phyloP scores from a whole-genome alignment of 2,113 vertebrate species.

The Aldabrachelys gigantea region DNA sequence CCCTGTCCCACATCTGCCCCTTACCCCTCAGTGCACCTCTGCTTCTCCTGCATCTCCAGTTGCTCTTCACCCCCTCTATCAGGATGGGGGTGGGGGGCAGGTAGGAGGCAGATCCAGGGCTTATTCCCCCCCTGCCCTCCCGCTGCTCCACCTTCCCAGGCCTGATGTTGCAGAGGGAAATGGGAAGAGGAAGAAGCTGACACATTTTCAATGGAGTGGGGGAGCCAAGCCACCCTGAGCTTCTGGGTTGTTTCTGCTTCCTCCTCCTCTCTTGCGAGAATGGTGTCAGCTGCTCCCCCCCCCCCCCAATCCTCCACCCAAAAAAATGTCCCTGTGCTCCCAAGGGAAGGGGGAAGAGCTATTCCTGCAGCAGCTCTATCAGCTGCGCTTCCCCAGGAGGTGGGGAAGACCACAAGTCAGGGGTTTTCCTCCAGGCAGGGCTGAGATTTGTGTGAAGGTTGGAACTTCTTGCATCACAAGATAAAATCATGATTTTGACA shows the following conservation, averaged over 20 bases:
- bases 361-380: neutral
- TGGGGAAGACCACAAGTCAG: neutral
- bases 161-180: neutral
- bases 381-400: rapidly evolving
- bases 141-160: neutral
- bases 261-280: neutral
- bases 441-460: neutral
- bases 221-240: neutral
- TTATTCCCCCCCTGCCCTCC: rapidly evolving
- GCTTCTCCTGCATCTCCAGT: neutral
- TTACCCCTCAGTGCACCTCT: neutral
- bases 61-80: neutral
- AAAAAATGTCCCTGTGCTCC: neutral
- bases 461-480: neutral
- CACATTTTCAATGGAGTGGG: neutral
- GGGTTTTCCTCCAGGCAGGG: neutral
- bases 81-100: neutral
- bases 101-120: neutral
- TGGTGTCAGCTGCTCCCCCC: rapidly evolving
- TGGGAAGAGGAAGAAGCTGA: neutral
- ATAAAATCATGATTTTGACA: neutral
- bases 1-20: neutral
- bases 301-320: neutral
- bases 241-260: neutral
- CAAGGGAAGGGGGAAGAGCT: neutral